A percentile compares a stretch with the other conserved stretches of the same genome.
phyloP scores from a whole-genome alignment of 2,797 vertebrate species.

The Xenops minutus region DNA sequence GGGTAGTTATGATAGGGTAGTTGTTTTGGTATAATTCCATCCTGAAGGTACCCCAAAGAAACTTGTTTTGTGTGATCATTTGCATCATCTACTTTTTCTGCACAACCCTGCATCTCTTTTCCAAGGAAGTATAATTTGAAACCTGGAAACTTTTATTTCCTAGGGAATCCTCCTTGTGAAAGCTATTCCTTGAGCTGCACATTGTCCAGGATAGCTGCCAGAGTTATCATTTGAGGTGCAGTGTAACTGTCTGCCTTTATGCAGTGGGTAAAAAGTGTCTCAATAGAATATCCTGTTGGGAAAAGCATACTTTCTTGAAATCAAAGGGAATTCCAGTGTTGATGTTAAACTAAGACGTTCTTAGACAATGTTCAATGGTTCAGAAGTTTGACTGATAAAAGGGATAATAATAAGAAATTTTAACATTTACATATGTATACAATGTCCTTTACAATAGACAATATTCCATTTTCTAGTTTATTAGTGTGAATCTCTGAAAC shows the following conservation, averaged over 20 bases:
- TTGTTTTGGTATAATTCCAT: background rate
- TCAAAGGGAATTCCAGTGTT: background rate
- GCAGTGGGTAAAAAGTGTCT: background rate
- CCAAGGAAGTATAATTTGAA: background rate
- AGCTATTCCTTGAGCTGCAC: background rate
- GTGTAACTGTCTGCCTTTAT: background rate
- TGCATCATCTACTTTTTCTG: background rate
- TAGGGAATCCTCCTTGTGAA: background rate
- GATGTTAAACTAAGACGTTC: background rate
- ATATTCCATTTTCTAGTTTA: background rate
- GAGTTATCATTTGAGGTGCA: background rate
- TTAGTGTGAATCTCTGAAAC: background rate
- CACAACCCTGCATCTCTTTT: background rate
- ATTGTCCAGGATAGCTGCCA: background rate
- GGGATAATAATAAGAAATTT: background rate
- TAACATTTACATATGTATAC: background rate
- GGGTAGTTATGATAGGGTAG: accelerated
- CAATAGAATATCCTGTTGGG: background rate
- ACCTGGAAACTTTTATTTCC: background rate
- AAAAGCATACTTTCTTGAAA: background rate
- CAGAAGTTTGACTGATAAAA: background rate
- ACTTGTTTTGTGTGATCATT: background rate
- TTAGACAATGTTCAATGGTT: background rate
- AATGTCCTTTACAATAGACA: background rate
- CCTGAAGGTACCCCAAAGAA: background rate